phyloP scores from a whole-genome alignment of 2,888 invertebrate genomes.

The Oasisia sp. region DNA sequence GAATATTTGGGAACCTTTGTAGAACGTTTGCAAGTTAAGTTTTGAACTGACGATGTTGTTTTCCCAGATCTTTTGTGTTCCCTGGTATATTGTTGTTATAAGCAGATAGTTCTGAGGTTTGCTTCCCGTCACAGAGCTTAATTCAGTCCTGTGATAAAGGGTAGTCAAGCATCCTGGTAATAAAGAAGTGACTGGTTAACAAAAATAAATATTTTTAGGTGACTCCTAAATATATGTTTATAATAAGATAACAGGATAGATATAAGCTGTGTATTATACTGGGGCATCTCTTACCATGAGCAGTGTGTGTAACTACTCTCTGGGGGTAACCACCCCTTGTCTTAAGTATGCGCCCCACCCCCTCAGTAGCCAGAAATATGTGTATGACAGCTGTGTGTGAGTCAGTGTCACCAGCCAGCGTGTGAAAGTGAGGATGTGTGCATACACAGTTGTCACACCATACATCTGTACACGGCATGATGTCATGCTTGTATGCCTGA shows the following conservation, averaged over 20 bases:
- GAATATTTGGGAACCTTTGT: too few relatives aligned
- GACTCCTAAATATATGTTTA: too few relatives aligned
- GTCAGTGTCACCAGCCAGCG: neutral
- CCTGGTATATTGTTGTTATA: too few relatives aligned
- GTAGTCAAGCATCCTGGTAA: too few relatives aligned
- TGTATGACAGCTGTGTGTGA: neutral
- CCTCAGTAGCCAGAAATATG: neutral
- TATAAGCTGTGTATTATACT: neutral
- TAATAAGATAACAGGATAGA: neutral
- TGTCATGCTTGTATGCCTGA: neutral
- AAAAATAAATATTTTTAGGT: too few relatives aligned
- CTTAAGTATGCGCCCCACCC: neutral
- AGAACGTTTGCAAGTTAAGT: too few relatives aligned
- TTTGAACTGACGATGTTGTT: too few relatives aligned
- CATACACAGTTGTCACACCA: neutral
- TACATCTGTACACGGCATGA: neutral
- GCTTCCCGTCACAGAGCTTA: too few relatives aligned
- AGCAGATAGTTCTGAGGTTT: too few relatives aligned
- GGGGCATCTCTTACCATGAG: neutral
- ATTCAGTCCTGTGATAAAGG: too few relatives aligned
- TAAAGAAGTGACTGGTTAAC: too few relatives aligned
- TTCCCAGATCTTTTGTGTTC: too few relatives aligned
- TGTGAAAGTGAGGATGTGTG: neutral
- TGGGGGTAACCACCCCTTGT: neutral
- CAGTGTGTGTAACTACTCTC: neutral